Percentiles rank a stretch among this genome's conserved stretches.
Conservation (phyloP, 2,113 vertebrate genomes). For the Ammospiza caudacuta region DNA sequence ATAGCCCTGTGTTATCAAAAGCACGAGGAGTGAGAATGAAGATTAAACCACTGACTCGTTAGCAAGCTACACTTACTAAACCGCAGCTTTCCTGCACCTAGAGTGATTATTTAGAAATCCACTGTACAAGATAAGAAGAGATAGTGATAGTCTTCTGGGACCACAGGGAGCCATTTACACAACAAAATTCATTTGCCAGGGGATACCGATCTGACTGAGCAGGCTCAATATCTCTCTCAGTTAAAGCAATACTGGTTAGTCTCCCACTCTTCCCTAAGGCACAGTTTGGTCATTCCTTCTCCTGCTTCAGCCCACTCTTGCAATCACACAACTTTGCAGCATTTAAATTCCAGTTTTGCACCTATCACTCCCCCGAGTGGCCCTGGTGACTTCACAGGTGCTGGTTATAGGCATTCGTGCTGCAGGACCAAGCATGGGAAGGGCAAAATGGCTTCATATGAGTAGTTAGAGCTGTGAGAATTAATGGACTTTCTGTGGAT, state of each 20-base stretch:
- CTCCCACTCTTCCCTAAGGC: constrained; percentile 2
- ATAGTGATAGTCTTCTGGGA: constrained; percentile 1
- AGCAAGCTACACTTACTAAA: constrained; percentile 2
- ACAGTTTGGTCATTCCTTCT: neutral
- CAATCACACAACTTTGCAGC: neutral
- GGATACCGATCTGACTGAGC: constrained; percentile 23
- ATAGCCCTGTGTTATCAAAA: constrained; percentile 27
- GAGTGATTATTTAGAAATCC: constrained; percentile 24
- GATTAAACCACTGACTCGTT: neutral
- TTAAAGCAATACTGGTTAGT: constrained; percentile 28
- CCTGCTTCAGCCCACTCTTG: neutral
- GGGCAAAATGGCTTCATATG: neutral
- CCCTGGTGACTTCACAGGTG: neutral
- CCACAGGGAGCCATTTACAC: constrained; percentile 6
- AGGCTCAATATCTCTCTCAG: constrained; percentile 40
- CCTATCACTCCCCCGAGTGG: neutral
- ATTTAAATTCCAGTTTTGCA: neutral
- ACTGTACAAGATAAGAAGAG: constrained; percentile 46
- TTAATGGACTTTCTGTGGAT: constrained; percentile 2
- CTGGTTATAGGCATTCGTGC: neutral
- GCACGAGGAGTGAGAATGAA: constrained; percentile 33
- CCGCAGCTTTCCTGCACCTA: neutral
- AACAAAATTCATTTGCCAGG: constrained; percentile 38
- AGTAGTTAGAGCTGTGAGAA: neutral
- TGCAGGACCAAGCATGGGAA: neutral